Percentiles rank a stretch among this genome's conserved stretches.
Evolutionary conservation across 1,140 invertebrate species (phyloP).

Genomic region (Camponotus floridanus): DNA sequence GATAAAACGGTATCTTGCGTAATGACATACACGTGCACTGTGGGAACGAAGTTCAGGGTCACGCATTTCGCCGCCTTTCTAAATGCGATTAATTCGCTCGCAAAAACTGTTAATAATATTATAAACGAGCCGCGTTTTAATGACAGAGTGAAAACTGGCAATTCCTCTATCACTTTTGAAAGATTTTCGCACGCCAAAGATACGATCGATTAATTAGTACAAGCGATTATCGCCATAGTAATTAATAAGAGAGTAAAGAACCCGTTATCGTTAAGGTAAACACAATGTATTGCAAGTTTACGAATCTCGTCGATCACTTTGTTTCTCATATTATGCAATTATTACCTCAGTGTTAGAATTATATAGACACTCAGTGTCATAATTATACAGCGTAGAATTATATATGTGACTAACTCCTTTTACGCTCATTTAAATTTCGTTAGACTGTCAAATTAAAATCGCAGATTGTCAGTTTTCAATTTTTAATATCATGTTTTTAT

Average conservation of each 20-base stretch:
- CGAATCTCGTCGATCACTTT: background rate
- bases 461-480: too few relatives aligned
- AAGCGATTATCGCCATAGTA: background rate
- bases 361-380: too few relatives aligned
- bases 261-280: slow-evolving; percentile 23
- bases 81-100: slow-evolving; percentile 32
- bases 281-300: background rate
- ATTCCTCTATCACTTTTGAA: background rate
- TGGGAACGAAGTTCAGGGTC: slow-evolving; percentile 43
- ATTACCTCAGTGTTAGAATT: background rate
- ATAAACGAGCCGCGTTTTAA: slow-evolving; percentile 7
- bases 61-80: slow-evolving; percentile 27
- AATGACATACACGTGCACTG: slow-evolving; percentile 18
- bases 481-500: background rate
- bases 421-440: background rate
- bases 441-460: background rate
- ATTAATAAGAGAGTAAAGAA: slow-evolving; percentile 10
- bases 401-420: background rate
- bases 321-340: slow-evolving; percentile 9
- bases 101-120: slow-evolving; percentile 13
- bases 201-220: slow-evolving; percentile 8
- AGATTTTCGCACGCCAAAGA: slow-evolving; percentile 36
- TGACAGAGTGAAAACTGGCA: background rate
- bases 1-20: slow-evolving; percentile 38
- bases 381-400: too few relatives aligned